Evolutionary conservation across 2,113 vertebrate species (phyloP), one percentile per base, ranked within the genome.

Genomic region (Myotis lucifugus): DNA sequence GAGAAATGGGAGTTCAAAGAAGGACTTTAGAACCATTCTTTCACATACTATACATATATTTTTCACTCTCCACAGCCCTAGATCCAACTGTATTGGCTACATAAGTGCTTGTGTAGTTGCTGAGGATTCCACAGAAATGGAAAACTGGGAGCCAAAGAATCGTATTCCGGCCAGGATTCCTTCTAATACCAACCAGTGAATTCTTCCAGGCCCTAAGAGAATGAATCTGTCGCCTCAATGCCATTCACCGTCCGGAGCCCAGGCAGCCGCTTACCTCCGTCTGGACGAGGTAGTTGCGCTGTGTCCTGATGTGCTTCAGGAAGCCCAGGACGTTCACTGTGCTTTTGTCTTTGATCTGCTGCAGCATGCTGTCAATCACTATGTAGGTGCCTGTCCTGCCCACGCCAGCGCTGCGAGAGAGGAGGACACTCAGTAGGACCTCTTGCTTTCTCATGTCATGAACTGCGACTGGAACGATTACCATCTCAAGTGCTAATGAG

Each of bases 301-400:
- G 99, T 88, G 99, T 99, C 98, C 99, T 99, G 98, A 99, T 99
- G 97, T 99, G 99, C 98, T 99, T 99, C 97, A 99, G 99, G 98
- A 99, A 99, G 86, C 99, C 99, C 87, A 99, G 99, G 98, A 99
- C 99, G n/a, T 99, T 99, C 97, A 99, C 99, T 98, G 99, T 99
- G 99, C 99, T 99, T 98, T 99, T 99, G 98, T 99, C 99, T 98
- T 98, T 99, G 95, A 99, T 99, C 98, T 99, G 99, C 95, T 99
- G 99, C 97, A 99, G 99, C 99, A 99, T 99, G 98, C 99, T 99
- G 99, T 99, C 99, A 88, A 99, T 99, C 85, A 99, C 99, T 84
- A 99, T 99, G 98, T 99, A 99, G 66, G 99, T 99, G 98, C 99
- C 99, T 48, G 99, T 99, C 97, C 99, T 99, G 93, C 99, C 99